Base-by-base conservation (phyloP, 37 sponge, comb jelly and placozoan species). In the Cladorhizidae sp. region DNA sequence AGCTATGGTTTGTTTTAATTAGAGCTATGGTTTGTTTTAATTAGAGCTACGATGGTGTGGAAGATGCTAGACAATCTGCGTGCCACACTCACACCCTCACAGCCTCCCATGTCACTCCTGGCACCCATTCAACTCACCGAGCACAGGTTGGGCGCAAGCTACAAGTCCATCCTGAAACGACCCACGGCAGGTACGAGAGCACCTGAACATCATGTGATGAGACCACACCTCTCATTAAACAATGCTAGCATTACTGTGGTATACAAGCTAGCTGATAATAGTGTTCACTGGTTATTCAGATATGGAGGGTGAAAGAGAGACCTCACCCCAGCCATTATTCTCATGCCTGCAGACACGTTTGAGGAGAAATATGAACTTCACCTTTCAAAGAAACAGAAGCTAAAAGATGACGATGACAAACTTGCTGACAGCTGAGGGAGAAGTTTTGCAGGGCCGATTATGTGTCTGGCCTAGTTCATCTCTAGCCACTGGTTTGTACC, bases 81-180 rank as follows among this genome's bases (percentile, higher is more conserved):
- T 40, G 23, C 35, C 52, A 33, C 78, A 1, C 73, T 64, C 35
- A 49, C 65, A 26, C 80, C 86, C 23, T 77, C 72, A 54, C 54
- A 62, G 40, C 50, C 58, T 41, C 72, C 71, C 62, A 32, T 21
- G 55, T 78, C 72, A 25, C 85, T 72, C 31, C 1, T 82, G 64
- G 61, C 65, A 15, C 36, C 74, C 6, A 58, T 77, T 18, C 39
- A 70, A 51, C 26, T 20, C 20, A 68, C 57, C 55, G 89, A 88
- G 49, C 87, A 69, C 67, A 88, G 61, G 43, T 40, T 68, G 22
- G 75, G 75, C 31, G 26, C 21, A 55, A 52, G 31, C 41, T 89
- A 89, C 80, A 89, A 89, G 40, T 85, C 90, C 12, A 61, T 89
- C 35, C 64, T 89, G 0, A 31, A 78, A 20, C 50, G 90, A 59